phyloP scores from a whole-genome alignment of 2,113 vertebrate species.

The Isichthys henryi region DNA sequence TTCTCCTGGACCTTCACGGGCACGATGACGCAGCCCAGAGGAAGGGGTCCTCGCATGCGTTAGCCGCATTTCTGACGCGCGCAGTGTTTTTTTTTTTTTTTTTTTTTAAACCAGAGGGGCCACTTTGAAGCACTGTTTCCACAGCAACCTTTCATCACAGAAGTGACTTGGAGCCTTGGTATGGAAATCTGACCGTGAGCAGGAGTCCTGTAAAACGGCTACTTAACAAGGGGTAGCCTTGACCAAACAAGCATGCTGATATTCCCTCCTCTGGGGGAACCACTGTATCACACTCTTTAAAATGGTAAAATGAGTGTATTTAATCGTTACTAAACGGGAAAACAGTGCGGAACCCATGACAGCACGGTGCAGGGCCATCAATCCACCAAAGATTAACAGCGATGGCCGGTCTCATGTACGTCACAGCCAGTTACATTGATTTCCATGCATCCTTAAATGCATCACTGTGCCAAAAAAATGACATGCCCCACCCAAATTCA shows the following conservation, averaged over 20 bases:
- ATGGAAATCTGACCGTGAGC: constrained; percentile 15
- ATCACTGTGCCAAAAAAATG: background rate
- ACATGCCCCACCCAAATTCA: background rate
- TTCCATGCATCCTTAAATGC: background rate
- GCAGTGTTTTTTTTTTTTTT: background rate
- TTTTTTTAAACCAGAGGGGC: constrained; percentile 10
- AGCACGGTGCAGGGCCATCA: background rate
- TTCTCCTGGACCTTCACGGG: background rate
- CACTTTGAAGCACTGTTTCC: constrained; percentile 41
- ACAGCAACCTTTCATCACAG: constrained; percentile 42
- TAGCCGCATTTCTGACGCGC: background rate
- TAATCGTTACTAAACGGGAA: background rate
- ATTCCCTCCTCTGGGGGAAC: background rate
- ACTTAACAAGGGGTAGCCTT: background rate
- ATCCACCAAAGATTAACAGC: background rate
- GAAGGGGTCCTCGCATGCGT: background rate
- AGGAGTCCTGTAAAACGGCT: background rate
- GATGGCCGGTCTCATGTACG: background rate
- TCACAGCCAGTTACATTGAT: background rate
- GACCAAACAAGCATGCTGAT: background rate
- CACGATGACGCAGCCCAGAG: background rate
- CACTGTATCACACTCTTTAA: background rate
- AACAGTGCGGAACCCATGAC: background rate
- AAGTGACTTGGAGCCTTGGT: constrained; percentile 24
- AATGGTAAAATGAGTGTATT: background rate